phyloP scores from a whole-genome alignment of 2,888 invertebrate species.

The Chymomyza caudatula region DNA sequence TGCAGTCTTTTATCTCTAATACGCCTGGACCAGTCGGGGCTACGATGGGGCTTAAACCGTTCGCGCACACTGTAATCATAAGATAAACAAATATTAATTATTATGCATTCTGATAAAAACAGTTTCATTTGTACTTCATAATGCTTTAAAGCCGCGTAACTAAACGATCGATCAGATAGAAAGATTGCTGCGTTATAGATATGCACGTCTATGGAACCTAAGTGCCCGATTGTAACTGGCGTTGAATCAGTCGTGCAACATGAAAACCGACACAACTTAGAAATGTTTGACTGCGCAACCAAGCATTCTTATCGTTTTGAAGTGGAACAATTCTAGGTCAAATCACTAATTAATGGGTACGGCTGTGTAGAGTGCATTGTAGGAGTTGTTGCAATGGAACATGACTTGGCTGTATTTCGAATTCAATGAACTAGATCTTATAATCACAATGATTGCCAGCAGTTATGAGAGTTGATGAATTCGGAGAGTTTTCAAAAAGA shows the following conservation, averaged over 20 bases:
- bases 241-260: background rate
- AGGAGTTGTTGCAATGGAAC: background rate
- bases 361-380: background rate
- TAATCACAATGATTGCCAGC: background rate
- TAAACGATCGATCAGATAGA: background rate
- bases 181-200: background rate
- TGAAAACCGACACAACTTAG: background rate
- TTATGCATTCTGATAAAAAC: background rate
- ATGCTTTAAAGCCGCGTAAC: background rate
- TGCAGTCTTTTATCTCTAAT: conserved; percentile 77
- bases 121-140: background rate
- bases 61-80: conserved; percentile 73
- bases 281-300: conserved; percentile 11
- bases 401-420: background rate
- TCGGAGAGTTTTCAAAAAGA: background rate
- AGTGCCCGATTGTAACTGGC: background rate
- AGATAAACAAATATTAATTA: conserved; percentile 5
- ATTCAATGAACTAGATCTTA: background rate
- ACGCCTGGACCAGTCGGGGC: conserved; percentile 78
- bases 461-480: background rate
- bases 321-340: conserved; percentile 44
- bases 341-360: conserved; percentile 30
- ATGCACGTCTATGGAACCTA: background rate
- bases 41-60: conserved; percentile 75
- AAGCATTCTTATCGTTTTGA: conserved; percentile 40